These are phyloP conservation scores for Branchellion lobata DNA, from an alignment of 2,888 invertebrate genomes.

Conservation along the genomic window DNA sequence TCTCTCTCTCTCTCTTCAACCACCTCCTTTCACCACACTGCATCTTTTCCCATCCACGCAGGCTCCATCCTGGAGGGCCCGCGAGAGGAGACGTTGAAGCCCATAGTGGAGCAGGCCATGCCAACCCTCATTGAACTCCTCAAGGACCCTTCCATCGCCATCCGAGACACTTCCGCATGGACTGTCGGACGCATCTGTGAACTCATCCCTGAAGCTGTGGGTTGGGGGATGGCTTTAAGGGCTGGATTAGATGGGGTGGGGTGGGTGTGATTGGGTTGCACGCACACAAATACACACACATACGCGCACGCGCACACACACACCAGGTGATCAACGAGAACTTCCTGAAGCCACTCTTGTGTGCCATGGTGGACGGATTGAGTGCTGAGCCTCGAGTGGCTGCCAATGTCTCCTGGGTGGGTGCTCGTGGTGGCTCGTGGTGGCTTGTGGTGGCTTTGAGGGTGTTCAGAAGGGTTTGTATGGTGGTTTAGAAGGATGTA, in stretches of 20 bases:
- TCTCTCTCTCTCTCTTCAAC: too few relatives aligned
- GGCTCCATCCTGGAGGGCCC: constrained; percentile 83
- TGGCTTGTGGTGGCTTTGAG: background rate
- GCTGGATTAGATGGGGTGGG: background rate
- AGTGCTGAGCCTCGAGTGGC: constrained; percentile 90
- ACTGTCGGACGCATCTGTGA: constrained; percentile 96
- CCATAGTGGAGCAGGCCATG: constrained; percentile 93
- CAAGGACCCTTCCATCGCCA: constrained; percentile 89
- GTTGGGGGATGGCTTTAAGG: background rate
- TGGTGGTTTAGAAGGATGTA: too few relatives aligned
- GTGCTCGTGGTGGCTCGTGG: background rate
- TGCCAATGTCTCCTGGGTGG: constrained; percentile 94
- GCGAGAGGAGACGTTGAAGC: constrained; percentile 80
- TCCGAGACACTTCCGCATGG: constrained; percentile 97
- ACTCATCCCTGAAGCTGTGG: constrained; percentile 86
- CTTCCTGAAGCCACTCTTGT: constrained; percentile 71
- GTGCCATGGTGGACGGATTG: constrained; percentile 70
- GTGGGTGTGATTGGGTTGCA: too few relatives aligned
- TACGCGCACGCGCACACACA: too few relatives aligned
- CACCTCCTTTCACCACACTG: too few relatives aligned
- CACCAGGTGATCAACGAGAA: constrained; percentile 71
- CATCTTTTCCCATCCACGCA: constrained; percentile 53
- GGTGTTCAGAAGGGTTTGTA: too few relatives aligned
- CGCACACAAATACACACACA: too few relatives aligned
- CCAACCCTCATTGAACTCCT: constrained; percentile 89